Conservation (phyloP, 2,113 vertebrate genomes). For the Melanocharis versteri region DNA sequence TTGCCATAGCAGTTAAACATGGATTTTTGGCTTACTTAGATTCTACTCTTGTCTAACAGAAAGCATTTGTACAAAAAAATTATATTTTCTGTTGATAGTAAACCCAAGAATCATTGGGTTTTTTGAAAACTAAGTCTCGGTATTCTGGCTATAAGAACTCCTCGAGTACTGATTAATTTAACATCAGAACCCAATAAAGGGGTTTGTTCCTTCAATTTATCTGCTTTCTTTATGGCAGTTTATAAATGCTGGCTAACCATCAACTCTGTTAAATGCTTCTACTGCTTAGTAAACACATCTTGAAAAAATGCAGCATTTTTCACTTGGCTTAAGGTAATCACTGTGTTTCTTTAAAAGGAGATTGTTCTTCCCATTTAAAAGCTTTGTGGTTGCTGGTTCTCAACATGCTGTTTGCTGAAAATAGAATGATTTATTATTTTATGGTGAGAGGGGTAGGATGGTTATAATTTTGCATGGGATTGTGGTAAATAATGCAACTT, state of each 20-base stretch:
- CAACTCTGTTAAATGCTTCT: neutral
- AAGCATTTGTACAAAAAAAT: neutral
- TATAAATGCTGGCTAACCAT: neutral
- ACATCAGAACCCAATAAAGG: neutral
- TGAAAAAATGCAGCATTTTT: neutral
- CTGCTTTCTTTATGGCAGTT: neutral
- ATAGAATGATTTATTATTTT: slow-evolving; percentile 15
- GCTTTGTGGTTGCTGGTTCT: neutral
- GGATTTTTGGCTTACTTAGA: neutral
- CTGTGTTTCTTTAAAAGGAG: neutral
- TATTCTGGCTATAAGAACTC: neutral
- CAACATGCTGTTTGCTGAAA: neutral
- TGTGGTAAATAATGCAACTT: neutral
- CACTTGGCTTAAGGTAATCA: slow-evolving; percentile 24
- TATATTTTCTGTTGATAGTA: neutral
- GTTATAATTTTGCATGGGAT: neutral
- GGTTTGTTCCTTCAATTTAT: neutral
- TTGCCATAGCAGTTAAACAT: neutral
- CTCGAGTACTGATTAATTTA: neutral
- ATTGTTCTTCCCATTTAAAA: slow-evolving; percentile 10
- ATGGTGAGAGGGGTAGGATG: neutral
- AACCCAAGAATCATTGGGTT: neutral
- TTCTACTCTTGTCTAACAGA: neutral
- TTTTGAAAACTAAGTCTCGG: neutral
- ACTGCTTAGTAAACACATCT: neutral